Percentiles rank a stretch among this genome's conserved stretches.
phyloP scores from a whole-genome alignment of 1,140 invertebrate species.

The Caenorhabditis inopinata region DNA sequence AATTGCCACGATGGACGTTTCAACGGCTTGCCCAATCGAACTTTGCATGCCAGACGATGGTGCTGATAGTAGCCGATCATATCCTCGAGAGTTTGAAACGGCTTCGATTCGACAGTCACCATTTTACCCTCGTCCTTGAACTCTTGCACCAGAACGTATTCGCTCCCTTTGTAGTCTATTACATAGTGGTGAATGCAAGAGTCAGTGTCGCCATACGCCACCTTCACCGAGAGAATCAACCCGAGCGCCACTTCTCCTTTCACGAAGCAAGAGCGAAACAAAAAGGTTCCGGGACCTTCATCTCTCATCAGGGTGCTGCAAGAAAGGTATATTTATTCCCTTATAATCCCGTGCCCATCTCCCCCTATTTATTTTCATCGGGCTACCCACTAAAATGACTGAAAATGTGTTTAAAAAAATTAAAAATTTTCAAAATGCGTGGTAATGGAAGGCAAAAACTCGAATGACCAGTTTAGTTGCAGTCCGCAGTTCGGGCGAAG shows the following conservation, averaged over 20 bases:
- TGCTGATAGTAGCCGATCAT: background rate
- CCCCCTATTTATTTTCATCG: constrained; percentile 85
- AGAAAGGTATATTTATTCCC: constrained; percentile 70
- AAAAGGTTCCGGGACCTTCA: background rate
- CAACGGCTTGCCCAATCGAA: constrained; percentile 12
- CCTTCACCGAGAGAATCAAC: background rate
- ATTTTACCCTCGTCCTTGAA: background rate
- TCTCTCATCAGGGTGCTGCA: background rate
- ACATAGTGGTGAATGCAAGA: background rate
- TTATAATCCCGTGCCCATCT: constrained; percentile 90
- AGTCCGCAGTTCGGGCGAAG: background rate
- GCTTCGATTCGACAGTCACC: background rate
- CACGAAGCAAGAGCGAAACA: background rate
- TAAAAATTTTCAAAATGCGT: too few relatives aligned
- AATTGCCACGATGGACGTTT: constrained; percentile 34
- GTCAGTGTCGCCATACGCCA: background rate
- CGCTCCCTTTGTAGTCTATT: background rate
- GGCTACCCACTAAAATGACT: too few relatives aligned
- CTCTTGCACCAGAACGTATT: background rate
- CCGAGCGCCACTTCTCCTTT: background rate
- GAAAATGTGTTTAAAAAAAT: too few relatives aligned
- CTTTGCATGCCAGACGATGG: background rate
- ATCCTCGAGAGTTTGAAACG: background rate
- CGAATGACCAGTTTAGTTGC: too few relatives aligned
- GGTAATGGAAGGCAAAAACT: too few relatives aligned